Conservation (phyloP, 2,113 vertebrate genomes). For the Progne subis region DNA sequence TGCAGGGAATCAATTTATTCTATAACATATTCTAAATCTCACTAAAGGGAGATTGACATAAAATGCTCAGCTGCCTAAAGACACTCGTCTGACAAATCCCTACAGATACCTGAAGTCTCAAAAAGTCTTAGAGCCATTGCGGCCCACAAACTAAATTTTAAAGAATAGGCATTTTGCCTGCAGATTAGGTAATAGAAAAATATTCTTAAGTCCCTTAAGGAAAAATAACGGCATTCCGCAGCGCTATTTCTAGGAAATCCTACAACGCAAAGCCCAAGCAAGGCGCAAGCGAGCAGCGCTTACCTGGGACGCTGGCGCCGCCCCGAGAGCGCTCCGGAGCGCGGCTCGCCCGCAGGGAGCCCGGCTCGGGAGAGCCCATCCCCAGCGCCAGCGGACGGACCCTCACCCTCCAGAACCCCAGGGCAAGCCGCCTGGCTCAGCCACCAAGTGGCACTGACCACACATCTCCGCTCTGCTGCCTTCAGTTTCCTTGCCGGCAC, state of each 20-base stretch:
- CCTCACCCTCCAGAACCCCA: too few relatives aligned
- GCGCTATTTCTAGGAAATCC: accelerated
- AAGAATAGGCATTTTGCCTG: background rate
- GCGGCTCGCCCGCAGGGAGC: background rate
- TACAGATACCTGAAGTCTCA: background rate
- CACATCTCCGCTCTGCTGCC: too few relatives aligned
- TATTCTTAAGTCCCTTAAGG: background rate
- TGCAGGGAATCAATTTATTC: background rate
- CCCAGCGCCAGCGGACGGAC: too few relatives aligned
- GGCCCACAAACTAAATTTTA: background rate
- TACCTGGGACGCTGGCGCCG: background rate
- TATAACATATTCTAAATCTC: background rate
- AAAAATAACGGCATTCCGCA: background rate
- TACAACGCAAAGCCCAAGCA: accelerated
- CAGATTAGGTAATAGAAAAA: background rate
- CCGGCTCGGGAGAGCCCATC: too few relatives aligned
- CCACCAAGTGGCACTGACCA: too few relatives aligned
- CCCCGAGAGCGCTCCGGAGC: background rate
- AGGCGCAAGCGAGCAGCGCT: background rate
- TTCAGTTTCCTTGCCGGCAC: too few relatives aligned
- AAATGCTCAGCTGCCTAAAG: background rate
- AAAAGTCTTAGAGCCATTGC: background rate
- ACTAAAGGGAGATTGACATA: background rate
- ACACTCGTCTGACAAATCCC: background rate
- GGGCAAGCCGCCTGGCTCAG: too few relatives aligned